phyloP scores from a whole-genome alignment of 2,888 invertebrate species.

The Thecocarcelia acutangulata region DNA sequence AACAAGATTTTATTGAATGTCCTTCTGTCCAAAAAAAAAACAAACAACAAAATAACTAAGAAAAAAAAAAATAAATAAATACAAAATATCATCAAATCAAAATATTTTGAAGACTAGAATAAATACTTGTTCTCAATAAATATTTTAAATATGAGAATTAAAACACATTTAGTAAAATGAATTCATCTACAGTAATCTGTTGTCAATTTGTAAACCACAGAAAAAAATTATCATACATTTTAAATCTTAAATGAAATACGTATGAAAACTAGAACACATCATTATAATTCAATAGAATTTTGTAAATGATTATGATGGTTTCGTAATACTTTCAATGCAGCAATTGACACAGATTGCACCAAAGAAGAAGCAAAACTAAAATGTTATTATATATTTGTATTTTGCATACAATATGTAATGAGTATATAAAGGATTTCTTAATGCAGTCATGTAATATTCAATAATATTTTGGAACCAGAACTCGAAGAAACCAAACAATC shows the following conservation, averaged over 20 bases:
- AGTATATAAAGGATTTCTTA: conserved; percentile 12
- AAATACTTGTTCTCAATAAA: conserved; percentile 24
- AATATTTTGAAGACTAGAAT: background rate
- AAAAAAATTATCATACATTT: conserved; percentile 23
- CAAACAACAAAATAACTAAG: too few species aligned
- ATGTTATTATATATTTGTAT: background rate
- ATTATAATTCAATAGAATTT: conserved; percentile 57
- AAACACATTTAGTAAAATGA: background rate
- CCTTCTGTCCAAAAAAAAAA: too few species aligned
- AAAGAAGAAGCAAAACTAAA: too few species aligned
- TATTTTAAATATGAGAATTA: conserved; percentile 20
- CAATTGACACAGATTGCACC: conserved; percentile 39
- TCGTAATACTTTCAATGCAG: conserved; percentile 20
- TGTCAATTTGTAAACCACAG: conserved; percentile 40
- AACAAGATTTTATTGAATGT: too few species aligned
- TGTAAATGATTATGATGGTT: conserved; percentile 37
- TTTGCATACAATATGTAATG: background rate
- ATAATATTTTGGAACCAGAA: background rate
- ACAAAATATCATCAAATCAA: too few species aligned
- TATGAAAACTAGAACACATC: conserved; percentile 48
- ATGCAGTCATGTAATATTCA: conserved; percentile 5
- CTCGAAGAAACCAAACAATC: background rate
- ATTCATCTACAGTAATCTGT: conserved; percentile 23
- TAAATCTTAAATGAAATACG: conserved; percentile 29
- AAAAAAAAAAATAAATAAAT: too few species aligned